Conservation (phyloP, 2,113 vertebrate genomes). For the Calonectris borealis region DNA sequence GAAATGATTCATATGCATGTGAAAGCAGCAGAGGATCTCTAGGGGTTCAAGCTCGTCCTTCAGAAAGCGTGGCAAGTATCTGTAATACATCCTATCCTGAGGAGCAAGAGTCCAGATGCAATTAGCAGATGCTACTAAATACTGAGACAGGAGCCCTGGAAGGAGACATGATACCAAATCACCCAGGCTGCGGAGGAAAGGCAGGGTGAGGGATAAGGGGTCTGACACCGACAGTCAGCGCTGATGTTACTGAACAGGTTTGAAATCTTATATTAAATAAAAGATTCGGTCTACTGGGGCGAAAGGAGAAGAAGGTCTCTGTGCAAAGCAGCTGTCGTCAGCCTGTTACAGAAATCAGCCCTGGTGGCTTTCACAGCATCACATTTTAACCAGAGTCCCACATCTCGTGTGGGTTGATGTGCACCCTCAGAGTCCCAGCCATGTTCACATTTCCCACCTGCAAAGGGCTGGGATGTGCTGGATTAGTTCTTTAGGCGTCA, state of each 20-base stretch:
- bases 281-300: background rate
- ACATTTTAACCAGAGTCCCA: background rate
- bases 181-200: background rate
- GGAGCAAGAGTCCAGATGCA: background rate
- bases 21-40: background rate
- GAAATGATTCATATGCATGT: background rate
- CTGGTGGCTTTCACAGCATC: slow-evolving; percentile 22
- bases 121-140: background rate
- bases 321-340: slow-evolving; percentile 11
- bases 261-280: background rate
- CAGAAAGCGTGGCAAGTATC: background rate
- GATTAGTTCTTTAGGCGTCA: background rate
- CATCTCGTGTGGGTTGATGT: background rate
- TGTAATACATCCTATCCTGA: background rate
- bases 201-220: background rate
- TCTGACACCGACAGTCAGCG: background rate
- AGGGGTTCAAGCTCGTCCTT: background rate
- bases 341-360: background rate
- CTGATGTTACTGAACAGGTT: background rate
- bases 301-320: background rate
- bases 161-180: background rate
- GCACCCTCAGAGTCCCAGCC: background rate
- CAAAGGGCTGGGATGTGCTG: background rate
- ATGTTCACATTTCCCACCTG: background rate
- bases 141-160: background rate